These are phyloP conservation scores for Pristionchus pacificus DNA, from an alignment of 1,140 invertebrate species.

Conservation along the genomic window DNA sequence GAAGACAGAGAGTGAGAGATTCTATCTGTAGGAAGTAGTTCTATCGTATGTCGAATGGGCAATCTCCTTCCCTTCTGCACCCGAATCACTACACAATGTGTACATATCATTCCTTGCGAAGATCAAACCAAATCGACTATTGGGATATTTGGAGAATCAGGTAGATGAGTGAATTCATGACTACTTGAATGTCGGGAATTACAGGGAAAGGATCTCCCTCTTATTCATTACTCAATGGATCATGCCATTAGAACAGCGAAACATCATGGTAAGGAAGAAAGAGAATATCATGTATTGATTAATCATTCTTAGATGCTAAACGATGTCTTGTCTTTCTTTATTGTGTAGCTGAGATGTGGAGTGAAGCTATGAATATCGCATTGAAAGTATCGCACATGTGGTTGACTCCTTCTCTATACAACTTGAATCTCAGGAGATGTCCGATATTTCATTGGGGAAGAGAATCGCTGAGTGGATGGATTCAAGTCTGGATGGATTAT, in stretches of 20 bases:
- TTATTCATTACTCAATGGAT: slow-evolving; percentile 59
- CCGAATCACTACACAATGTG: neutral
- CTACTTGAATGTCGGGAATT: slow-evolving; percentile 21
- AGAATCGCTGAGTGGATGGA: slow-evolving; percentile 48
- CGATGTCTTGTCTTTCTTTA: slow-evolving; percentile 80
- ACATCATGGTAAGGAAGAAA: slow-evolving; percentile 46
- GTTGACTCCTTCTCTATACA: neutral
- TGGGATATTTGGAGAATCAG: neutral
- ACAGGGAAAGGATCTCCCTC: slow-evolving; percentile 6
- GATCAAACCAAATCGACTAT: neutral
- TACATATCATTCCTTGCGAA: neutral
- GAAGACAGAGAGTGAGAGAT: no score
- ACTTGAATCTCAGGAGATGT: neutral
- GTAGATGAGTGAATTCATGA: neutral
- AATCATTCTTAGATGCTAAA: slow-evolving; percentile 56
- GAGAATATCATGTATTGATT: neutral
- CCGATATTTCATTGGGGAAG: neutral
- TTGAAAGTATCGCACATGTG: slow-evolving; percentile 58
- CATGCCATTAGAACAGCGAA: slow-evolving; percentile 62
- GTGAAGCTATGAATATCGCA: slow-evolving; percentile 84
- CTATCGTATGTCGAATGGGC: neutral
- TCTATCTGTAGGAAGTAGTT: neutral
- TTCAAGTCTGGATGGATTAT: slow-evolving; percentile 74
- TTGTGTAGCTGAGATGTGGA: slow-evolving; percentile 80
- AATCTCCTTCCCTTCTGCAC: neutral